These are phyloP conservation scores for Plutomurus gul DNA, from an alignment of 1,140 invertebrate genomes.

Conservation along the genomic window DNA sequence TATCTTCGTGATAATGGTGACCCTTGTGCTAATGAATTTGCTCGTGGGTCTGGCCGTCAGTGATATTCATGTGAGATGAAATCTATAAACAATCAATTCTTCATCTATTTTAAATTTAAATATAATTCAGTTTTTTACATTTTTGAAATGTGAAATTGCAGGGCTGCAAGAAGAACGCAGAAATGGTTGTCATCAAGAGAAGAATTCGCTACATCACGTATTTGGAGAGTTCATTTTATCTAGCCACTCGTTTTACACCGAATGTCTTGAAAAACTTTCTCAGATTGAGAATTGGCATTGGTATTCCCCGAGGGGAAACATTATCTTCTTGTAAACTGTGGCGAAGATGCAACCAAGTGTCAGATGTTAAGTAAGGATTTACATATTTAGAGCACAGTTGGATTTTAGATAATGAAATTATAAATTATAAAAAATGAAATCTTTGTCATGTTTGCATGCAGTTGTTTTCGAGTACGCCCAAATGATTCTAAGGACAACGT, in stretches of 20 bases:
- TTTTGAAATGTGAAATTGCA: too few species aligned
- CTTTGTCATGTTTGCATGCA: not conserved
- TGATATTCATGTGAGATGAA: constrained; percentile 56
- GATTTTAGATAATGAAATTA: not conserved
- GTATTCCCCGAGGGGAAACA: not conserved
- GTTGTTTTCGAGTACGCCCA: not conserved
- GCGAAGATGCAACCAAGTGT: not conserved
- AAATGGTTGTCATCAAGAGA: constrained; percentile 45
- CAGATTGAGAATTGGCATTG: constrained; percentile 27
- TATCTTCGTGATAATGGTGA: constrained; percentile 57
- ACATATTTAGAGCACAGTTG: not conserved
- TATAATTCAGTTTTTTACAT: not conserved
- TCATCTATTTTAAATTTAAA: not conserved
- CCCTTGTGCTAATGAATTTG: constrained; percentile 60
- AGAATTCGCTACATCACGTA: constrained; percentile 46
- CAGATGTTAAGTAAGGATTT: not conserved
- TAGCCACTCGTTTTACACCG: constrained; percentile 32
- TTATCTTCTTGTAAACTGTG: not conserved
- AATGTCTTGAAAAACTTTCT: constrained; percentile 4
- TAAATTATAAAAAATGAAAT: not conserved
- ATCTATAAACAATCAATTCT: not conserved
- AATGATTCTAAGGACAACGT: constrained; percentile 9
- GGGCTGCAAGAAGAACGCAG: constrained; percentile 42
- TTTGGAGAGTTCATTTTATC: constrained; percentile 41
- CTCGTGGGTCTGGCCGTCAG: constrained; percentile 61